phyloP scores from a whole-genome alignment of 2,797 vertebrate genomes.

The Aphelocoma californica region DNA sequence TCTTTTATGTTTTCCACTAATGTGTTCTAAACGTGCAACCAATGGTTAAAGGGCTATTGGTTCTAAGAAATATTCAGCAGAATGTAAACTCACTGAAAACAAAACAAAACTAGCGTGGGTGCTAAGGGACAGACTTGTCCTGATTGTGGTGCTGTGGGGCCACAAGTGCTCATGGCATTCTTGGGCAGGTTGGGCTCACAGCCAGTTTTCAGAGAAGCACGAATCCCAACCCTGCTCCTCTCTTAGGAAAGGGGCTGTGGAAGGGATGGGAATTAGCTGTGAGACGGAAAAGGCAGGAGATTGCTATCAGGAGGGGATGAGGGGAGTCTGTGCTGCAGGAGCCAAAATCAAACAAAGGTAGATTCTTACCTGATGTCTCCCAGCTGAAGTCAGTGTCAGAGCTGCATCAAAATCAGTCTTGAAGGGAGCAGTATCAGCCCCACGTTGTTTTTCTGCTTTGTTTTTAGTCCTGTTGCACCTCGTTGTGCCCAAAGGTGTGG shows the following conservation, averaged over 20 bases:
- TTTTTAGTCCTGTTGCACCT: background rate
- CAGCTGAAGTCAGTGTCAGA: background rate
- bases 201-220: background rate
- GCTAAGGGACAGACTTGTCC: background rate
- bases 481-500: background rate
- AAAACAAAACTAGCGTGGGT: background rate
- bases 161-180: background rate
- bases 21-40: background rate
- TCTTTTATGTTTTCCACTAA: background rate
- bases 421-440: background rate
- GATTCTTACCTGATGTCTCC: background rate
- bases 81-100: background rate
- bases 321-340: background rate
- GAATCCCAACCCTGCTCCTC: background rate
- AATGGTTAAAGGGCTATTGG: background rate
- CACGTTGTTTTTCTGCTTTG: background rate
- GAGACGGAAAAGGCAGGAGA: background rate
- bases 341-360: background rate
- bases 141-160: background rate
- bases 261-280: background rate
- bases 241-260: background rate
- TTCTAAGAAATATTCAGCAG: background rate
- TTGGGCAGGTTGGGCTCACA: background rate
- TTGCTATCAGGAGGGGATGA: background rate
- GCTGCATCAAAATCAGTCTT: background rate